Conservation (phyloP, 2,797 vertebrate species). For the Sarcophilus harrisii region DNA sequence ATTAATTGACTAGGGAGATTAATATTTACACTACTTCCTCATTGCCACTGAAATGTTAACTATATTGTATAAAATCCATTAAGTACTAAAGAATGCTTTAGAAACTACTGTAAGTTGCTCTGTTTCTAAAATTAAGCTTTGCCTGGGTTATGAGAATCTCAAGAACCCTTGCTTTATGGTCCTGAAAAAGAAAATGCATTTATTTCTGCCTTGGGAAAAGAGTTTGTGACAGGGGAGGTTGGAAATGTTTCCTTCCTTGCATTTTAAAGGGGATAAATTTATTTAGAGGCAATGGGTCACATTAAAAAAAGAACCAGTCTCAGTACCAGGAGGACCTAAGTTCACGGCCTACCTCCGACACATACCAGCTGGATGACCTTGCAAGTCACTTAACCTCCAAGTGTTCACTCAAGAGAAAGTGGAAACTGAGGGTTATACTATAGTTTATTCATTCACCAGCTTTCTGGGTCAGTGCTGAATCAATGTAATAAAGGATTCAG, state of each 20-base stretch:
- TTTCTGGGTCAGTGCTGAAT: background rate
- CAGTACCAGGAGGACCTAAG: background rate
- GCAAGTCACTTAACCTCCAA: background rate
- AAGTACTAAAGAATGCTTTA: slow-evolving; percentile 65
- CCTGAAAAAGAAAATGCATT: slow-evolving; percentile 70
- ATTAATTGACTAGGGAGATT: slow-evolving; percentile 80
- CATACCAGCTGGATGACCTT: background rate
- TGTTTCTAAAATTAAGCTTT: slow-evolving; percentile 56
- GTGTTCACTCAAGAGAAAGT: background rate
- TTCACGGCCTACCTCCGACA: background rate
- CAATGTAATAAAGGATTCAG: background rate
- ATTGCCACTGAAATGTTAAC: slow-evolving; percentile 75
- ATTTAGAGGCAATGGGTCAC: background rate
- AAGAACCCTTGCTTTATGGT: background rate
- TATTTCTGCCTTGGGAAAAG: slow-evolving; percentile 40
- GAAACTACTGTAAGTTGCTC: slow-evolving; percentile 48
- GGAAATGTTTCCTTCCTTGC: slow-evolving; percentile 44
- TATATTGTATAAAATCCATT: slow-evolving; percentile 72
- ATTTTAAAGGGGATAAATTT: background rate
- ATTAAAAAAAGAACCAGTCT: background rate
- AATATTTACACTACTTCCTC: slow-evolving; percentile 80
- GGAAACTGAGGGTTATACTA: background rate
- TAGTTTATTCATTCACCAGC: background rate
- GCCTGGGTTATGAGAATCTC: slow-evolving; percentile 47
- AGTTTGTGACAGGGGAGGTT: slow-evolving; percentile 15